Evolutionary conservation across 92 coral and sea anemone genomes (phyloP).

Genomic region (Heteractis magnifica): DNA sequence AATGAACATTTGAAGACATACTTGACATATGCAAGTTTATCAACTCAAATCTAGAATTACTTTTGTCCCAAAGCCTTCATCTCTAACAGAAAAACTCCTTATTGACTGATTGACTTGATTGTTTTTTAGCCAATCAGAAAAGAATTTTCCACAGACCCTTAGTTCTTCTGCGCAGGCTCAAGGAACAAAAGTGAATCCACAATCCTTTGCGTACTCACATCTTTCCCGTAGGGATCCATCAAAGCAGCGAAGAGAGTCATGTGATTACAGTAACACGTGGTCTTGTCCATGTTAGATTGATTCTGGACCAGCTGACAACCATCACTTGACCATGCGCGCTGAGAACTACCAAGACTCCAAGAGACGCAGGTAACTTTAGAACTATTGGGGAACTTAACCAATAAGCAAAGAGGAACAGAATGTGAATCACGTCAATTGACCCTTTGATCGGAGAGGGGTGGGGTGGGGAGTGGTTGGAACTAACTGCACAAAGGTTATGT

Average conservation of each 20-base stretch:
- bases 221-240: conserved; percentile 34
- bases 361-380: conserved; percentile 41
- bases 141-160: not conserved
- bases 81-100: no score
- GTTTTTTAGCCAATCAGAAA: no score
- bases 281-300: conserved; percentile 19
- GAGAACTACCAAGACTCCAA: conserved; percentile 40
- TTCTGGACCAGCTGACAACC: conserved; percentile 50
- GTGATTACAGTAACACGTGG: conserved; percentile 59
- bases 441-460: no score
- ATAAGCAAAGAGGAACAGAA: not conserved
- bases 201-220: conserved; percentile 2
- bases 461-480: not conserved
- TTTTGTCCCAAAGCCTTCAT: no score
- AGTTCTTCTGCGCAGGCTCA: no score
- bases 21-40: no score
- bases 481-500: not conserved
- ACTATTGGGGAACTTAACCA: not conserved
- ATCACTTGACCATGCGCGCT: conserved; percentile 41
- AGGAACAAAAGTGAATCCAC: not conserved
- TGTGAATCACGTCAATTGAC: no score
- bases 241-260: conserved; percentile 58
- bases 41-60: no score
- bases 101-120: no score
- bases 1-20: no score